Evolutionary conservation across 2,888 invertebrate species (phyloP), one percentile per base, ranked within the genome.

Genomic region (Parascotia fuliginaria): DNA sequence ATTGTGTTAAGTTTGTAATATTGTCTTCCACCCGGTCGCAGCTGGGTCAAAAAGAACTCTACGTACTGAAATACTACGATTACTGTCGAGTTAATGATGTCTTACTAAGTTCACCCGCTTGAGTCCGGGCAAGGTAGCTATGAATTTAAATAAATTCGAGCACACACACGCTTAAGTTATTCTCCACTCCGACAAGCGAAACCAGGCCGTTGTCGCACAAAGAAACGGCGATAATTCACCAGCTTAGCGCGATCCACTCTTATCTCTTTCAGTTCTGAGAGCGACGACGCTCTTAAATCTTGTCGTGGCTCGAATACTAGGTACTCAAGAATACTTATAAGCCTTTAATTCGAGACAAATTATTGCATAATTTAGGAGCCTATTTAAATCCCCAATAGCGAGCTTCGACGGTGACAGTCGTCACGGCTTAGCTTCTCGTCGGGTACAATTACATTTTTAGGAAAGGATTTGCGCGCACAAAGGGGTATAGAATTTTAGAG

Each of bases 11-110:
- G 71, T 77, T 75, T 57, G 76, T 73, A 73, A 81, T 79, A 78
- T 75, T 76, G 75, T 79, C 77, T 80, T 65, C 61, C 59, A 62
- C 60, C 55, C 36, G 62, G 61, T 70, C 72, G 72, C 77, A 75
- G 81, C 75, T 77, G 79, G 79, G 80, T 77, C 75, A 73, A 76
- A 74, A 59, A 70, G 77, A 78, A 73, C 80, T 77, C 87, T 87
- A 84, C 81, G 84, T n/a, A n/a, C n/a, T n/a, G n/a, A n/a, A n/a
- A n/a, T n/a, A n/a, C 87, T 85, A 86, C 78, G 75, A 85, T 85
- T 83, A 85, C 77, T 80, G 75, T 75, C 71, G 71, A 82, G 77
- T 85, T 86, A 86, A 86, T 84, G 81, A 85, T 79, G 81, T 78
- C 82, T 78, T 80, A 78, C 79, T 78, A 81, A 84, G 75, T 82